Percentiles rank a stretch among this genome's conserved stretches.
These are phyloP conservation scores for Scelioninae gen. 1 DNA, from an alignment of 2,888 invertebrate species.

Conservation along the genomic window DNA sequence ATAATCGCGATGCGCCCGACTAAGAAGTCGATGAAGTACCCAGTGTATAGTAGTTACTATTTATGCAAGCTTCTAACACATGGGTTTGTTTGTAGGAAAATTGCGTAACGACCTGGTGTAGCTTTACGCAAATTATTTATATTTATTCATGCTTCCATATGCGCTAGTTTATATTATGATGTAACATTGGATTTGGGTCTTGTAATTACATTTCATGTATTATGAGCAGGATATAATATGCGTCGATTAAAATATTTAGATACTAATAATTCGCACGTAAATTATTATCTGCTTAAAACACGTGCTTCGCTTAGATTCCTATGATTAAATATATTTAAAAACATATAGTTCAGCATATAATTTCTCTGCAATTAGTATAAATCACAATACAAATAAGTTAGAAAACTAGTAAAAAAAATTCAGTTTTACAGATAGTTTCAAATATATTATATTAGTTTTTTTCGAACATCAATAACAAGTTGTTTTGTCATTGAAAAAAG, in stretches of 20 bases:
- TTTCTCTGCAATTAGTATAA: too few species aligned
- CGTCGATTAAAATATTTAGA: neutral
- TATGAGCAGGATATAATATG: too few species aligned
- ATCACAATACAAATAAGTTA: too few species aligned
- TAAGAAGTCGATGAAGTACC: constrained; percentile 72
- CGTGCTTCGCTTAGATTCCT: too few species aligned
- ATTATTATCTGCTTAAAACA: too few species aligned
- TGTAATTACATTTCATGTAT: constrained; percentile 32
- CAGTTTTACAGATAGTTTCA: too few species aligned
- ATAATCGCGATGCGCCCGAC: constrained; percentile 72
- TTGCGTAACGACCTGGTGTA: constrained; percentile 51
- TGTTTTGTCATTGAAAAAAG: too few species aligned
- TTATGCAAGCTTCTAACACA: constrained; percentile 63
- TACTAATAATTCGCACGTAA: neutral
- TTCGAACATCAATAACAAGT: too few species aligned
- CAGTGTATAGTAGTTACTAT: constrained; percentile 69
- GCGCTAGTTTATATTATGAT: constrained; percentile 12
- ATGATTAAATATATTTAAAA: too few species aligned
- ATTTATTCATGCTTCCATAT: constrained; percentile 26
- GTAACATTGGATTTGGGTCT: constrained; percentile 2
- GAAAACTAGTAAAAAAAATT: too few species aligned
- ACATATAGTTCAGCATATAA: too few species aligned
- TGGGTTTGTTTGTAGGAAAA: constrained; percentile 58
- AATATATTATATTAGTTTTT: too few species aligned
- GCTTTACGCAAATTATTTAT: constrained; percentile 55